Conservation (phyloP, 2,797 vertebrate genomes). For the Xiphophorus birchmanni region DNA sequence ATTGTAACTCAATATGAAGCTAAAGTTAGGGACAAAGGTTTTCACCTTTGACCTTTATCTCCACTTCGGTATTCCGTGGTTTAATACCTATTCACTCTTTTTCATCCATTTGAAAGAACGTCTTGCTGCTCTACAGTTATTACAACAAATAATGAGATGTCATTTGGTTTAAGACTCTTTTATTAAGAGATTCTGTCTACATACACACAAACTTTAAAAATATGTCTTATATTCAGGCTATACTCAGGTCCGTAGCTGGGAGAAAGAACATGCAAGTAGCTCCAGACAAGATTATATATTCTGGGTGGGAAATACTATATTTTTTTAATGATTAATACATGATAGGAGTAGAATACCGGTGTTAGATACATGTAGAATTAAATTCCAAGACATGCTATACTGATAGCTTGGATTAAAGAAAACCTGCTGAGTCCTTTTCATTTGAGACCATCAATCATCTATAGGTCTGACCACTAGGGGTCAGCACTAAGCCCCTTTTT, state of each 20-base stretch:
- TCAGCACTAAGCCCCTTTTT: slow-evolving; percentile 65
- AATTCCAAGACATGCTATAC: slow-evolving; percentile 25
- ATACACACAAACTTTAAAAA: slow-evolving; percentile 29
- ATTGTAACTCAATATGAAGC: not conserved
- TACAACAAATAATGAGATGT: not conserved
- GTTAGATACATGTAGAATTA: slow-evolving; percentile 15
- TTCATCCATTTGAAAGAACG: not conserved
- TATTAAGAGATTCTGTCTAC: slow-evolving; percentile 56
- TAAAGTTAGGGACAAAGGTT: not conserved
- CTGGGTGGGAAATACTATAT: slow-evolving; percentile 39
- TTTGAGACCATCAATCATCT: not conserved
- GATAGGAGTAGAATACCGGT: slow-evolving; percentile 48
- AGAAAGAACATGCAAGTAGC: slow-evolving; percentile 23
- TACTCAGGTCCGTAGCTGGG: slow-evolving; percentile 12
- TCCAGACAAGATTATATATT: slow-evolving; percentile 34
- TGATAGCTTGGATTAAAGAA: slow-evolving; percentile 17
- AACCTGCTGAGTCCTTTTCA: slow-evolving; percentile 20
- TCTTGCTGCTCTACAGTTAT: not conserved
- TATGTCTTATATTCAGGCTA: slow-evolving; percentile 19
- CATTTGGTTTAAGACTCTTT: slow-evolving; percentile 51
- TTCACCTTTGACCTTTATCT: not conserved
- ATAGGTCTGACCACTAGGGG: slow-evolving; percentile 44
- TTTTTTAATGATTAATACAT: slow-evolving; percentile 23
- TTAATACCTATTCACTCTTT: not conserved
- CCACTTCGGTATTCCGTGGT: not conserved